phyloP scores from a whole-genome alignment of 2,888 invertebrate species.

The Sicus ferrugineus region DNA sequence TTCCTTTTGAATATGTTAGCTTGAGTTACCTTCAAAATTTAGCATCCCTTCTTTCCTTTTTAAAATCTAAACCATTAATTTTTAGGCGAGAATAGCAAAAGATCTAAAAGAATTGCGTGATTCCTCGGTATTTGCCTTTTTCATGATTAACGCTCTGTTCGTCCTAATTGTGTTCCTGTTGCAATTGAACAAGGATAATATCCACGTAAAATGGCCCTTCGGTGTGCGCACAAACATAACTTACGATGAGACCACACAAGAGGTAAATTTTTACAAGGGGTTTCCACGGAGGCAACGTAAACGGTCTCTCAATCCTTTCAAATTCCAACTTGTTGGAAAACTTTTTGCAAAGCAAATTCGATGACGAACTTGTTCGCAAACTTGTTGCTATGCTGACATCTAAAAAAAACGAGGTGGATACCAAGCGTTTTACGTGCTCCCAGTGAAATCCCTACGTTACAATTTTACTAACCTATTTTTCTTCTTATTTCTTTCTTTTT shows the following conservation, averaged over 20 bases:
- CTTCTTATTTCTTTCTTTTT: conserved; percentile 51
- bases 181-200: conserved; percentile 96
- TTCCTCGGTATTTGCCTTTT: conserved; percentile 94
- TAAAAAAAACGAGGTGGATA: too few species aligned
- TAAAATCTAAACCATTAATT: conserved; percentile 50
- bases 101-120: conserved; percentile 95
- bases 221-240: conserved; percentile 94
- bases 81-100: conserved; percentile 88
- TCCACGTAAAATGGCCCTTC: conserved; percentile 96
- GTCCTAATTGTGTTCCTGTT: conserved; percentile 98
- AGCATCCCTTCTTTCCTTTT: too few species aligned
- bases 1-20: too few species aligned
- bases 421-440: conserved; percentile 42
- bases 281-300: conserved; percentile 44
- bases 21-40: not conserved
- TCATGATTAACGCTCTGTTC: conserved; percentile 99
- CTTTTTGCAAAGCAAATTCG: not conserved
- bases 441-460: conserved; percentile 47
- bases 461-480: conserved; percentile 62
- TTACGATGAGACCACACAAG: conserved; percentile 87
- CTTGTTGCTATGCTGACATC: too few species aligned
- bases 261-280: conserved; percentile 73
- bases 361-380: not conserved
- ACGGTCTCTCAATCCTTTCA: not conserved
- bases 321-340: too few species aligned